Evolutionary conservation across 2,113 vertebrate genomes (phyloP), one percentile per base, ranked within the genome.

Genomic region (Strigops habroptila): DNA sequence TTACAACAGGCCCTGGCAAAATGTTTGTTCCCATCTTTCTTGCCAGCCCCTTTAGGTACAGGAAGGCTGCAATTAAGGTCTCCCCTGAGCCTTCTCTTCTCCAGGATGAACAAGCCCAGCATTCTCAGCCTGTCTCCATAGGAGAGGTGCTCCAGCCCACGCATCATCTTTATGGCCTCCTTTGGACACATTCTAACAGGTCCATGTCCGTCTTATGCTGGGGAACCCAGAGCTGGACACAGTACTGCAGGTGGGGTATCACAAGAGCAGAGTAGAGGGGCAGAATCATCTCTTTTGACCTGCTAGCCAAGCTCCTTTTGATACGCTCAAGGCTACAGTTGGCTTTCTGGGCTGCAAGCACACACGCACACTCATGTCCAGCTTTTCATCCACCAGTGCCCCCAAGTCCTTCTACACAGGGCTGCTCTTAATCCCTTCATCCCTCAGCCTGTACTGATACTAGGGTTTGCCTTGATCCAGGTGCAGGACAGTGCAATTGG

Each of bases 381-480:
- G 18, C 21, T 77, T 89, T 77, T 46, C 30, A 63, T 6, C 8
- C 25, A 11, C 15, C 48, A 78, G 43, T 14, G 48, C 13, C 12
- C 16, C 17, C 23, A 49, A 3, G 6, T 39, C 39, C 55, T 49
- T 79, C n/a, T 60, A 7, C 0, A 15, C 31, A 60, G 31, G 39
- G 16, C 76, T 57, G 37, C 18, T 81, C 41, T 71, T 3, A 3
- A n/a, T 25, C 22, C 15, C 33, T 25, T 52, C 15, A 19, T 30
- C 6, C 18, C 59, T 4, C 33, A 51, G 22, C 15, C 33, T 80
- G 6, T 27, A 9, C 2, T 13, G 31, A 30, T 62, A 46, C 15
- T 0, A 0, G 31, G 12, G 10, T 1, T 9, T 59, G 41, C 37
- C 60, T 49, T 2, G 1, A 24, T 7, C 10, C 14, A 14, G 1